Evolutionary conservation across 2,113 vertebrate genomes (phyloP).

Genomic region (Hyaena hyaena): DNA sequence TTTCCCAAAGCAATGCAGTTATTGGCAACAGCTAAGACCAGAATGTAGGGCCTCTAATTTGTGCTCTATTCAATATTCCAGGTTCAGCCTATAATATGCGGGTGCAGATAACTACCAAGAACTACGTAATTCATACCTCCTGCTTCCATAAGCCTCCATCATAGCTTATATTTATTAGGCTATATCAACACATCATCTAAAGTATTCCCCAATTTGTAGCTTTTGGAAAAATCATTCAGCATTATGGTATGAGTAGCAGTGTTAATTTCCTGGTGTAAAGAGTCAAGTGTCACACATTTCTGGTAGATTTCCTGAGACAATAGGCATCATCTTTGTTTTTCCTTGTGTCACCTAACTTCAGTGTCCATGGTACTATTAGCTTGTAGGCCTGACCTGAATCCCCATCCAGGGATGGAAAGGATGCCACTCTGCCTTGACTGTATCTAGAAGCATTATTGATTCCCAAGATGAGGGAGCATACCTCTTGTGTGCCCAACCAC

Average conservation of each 20-base stretch:
- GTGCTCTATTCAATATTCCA: not conserved
- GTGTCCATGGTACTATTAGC: not conserved
- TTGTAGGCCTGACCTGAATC: not conserved
- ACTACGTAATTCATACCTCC: not conserved
- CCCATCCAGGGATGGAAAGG: not conserved
- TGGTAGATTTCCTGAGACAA: conserved; percentile 62
- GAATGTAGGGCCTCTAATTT: not conserved
- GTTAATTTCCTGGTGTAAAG: not conserved
- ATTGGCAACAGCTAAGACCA: not conserved
- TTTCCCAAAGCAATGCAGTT: conserved; percentile 27
- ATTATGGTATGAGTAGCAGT: not conserved
- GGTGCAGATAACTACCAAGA: not conserved
- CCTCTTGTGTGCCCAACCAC: not conserved
- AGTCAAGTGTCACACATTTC: not conserved
- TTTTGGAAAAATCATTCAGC: conserved; percentile 31
- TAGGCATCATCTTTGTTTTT: not conserved
- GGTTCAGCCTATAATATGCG: not conserved
- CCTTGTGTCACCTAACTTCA: not conserved
- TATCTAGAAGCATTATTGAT: not conserved
- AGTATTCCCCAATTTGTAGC: not conserved
- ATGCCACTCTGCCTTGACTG: not conserved
- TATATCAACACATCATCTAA: not conserved
- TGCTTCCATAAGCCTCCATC: not conserved
- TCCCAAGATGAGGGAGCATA: not conserved
- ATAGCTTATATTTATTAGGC: not conserved